Conservation (phyloP, 1,140 invertebrate genomes). For the Brachionus rubens region DNA sequence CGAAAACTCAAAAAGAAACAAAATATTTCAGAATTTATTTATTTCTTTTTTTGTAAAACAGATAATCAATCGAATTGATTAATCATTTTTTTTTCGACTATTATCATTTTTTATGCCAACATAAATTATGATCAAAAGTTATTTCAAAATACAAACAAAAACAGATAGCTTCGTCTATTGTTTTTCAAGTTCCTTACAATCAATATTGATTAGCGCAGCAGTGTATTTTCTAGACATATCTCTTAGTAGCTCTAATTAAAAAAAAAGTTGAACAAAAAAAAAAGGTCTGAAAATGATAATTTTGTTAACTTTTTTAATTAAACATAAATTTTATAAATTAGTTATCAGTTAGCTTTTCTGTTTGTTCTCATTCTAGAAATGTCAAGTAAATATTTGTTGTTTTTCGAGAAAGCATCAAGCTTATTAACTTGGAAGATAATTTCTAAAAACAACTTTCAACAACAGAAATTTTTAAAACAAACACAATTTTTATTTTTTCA, state of each 20-base stretch:
- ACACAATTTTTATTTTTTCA: too few species aligned
- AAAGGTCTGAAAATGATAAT: too few species aligned
- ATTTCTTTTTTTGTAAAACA: not conserved
- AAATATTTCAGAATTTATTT: not conserved
- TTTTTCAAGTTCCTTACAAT: not conserved
- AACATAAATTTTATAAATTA: constrained; percentile 29
- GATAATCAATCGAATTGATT: constrained; percentile 29
- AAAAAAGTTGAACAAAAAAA: too few species aligned
- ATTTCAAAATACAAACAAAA: too few species aligned
- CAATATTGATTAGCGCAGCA: constrained; percentile 20
- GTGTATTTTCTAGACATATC: too few species aligned
- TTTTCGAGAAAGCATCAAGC: not conserved
- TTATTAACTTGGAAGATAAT: constrained; percentile 1
- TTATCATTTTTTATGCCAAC: constrained; percentile 35
- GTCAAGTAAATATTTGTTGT: constrained; percentile 32
- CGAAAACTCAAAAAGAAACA: not conserved
- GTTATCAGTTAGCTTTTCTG: not conserved
- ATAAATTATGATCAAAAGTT: constrained; percentile 39
- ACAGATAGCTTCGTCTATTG: not conserved
- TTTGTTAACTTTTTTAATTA: not conserved
- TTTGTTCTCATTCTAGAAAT: constrained; percentile 3
- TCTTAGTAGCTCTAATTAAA: too few species aligned
- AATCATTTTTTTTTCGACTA: not conserved
- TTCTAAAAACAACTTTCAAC: not conserved
- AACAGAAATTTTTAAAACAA: too few species aligned